Percentiles rank a stretch among this genome's conserved stretches.
phyloP scores from a whole-genome alignment of 2,888 invertebrate genomes.

The Tipula helvola region DNA sequence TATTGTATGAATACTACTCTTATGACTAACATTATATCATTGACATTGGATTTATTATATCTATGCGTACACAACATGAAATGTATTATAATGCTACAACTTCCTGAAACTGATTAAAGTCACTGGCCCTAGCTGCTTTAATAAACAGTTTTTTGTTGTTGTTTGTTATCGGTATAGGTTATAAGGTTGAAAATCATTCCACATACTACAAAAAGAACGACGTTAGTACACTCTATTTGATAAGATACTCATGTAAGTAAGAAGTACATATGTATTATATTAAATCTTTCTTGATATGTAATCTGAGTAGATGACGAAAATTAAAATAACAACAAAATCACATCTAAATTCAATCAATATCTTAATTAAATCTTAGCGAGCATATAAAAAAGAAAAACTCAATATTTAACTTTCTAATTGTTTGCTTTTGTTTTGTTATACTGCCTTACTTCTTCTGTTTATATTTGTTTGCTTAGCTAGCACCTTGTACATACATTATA shows the following conservation, averaged over 20 bases:
- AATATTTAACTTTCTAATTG: background rate
- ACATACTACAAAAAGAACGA: background rate
- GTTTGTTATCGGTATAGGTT: background rate
- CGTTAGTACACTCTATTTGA: background rate
- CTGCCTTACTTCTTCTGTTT: background rate
- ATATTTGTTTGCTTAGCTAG: background rate
- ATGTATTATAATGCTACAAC: background rate
- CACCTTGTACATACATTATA: background rate
- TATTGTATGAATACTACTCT: background rate
- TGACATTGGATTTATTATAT: background rate
- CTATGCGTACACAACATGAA: background rate
- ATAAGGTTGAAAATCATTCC: background rate
- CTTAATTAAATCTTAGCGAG: background rate
- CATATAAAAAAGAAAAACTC: background rate
- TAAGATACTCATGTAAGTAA: background rate
- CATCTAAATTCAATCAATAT: background rate
- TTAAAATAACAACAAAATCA: background rate
- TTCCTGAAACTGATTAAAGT: background rate
- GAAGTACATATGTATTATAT: background rate
- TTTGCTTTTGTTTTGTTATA: background rate
- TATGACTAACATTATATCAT: background rate
- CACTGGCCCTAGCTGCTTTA: background rate
- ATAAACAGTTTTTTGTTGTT: background rate
- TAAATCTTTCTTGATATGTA: background rate
- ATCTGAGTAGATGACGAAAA: background rate